These are phyloP conservation scores for Rhinolophus sinicus DNA, from an alignment of 2,113 vertebrate genomes.

Conservation along the genomic window DNA sequence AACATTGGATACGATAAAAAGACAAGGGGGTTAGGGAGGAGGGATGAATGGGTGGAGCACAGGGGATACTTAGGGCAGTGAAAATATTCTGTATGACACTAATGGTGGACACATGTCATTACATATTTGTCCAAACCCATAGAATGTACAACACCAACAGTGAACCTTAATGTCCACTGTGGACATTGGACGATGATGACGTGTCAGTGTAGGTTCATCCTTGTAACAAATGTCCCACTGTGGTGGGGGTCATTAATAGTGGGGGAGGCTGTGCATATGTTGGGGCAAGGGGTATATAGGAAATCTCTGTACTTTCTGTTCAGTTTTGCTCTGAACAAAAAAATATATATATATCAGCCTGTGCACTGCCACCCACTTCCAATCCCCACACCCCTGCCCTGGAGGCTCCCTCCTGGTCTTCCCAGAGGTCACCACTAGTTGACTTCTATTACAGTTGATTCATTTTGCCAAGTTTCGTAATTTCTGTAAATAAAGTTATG, in stretches of 20 bases:
- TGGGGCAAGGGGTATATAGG: too few species aligned
- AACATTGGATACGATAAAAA: background rate
- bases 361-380: background rate
- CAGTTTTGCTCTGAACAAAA: too few species aligned
- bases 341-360: background rate
- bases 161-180: background rate
- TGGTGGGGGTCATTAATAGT: too few species aligned
- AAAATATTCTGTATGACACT: too few species aligned
- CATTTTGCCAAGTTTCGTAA: background rate
- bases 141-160: background rate
- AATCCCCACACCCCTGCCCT: background rate
- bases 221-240: background rate
- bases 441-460: background rate
- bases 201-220: background rate
- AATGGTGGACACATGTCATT: too few species aligned
- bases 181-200: background rate
- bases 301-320: too few species aligned
- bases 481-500: background rate
- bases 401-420: background rate
- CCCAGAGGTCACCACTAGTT: background rate
- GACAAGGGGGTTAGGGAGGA: too few species aligned
- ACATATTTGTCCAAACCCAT: background rate
- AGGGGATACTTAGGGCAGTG: background rate
- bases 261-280: too few species aligned
- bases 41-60: background rate